A percentile compares a stretch with the other conserved stretches of the same genome.
Conservation (phyloP, 2,888 invertebrate genomes). For the Drepanosiphum platanoidis region DNA sequence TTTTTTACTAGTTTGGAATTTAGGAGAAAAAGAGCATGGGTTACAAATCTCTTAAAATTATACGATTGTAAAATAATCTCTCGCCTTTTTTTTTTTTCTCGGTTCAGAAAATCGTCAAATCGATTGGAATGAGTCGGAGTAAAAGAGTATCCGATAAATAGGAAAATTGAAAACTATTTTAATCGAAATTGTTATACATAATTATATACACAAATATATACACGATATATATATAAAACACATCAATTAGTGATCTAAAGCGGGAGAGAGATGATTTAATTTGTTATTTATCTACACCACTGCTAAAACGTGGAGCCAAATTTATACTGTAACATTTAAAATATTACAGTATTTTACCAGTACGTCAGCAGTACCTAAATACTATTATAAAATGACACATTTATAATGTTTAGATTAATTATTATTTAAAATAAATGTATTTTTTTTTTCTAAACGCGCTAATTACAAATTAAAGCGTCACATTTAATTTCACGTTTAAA, state of each 20-base stretch:
- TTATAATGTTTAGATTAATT: background rate
- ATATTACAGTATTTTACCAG: background rate
- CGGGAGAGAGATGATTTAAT: background rate
- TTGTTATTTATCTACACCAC: background rate
- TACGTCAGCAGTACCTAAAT: background rate
- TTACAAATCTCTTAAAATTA: background rate
- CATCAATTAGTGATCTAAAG: background rate
- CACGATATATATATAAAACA: background rate
- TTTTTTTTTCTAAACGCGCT: background rate
- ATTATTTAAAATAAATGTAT: background rate
- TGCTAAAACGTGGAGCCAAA: background rate
- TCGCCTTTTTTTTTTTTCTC: background rate
- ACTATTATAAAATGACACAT: constrained; percentile 3
- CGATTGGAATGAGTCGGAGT: background rate
- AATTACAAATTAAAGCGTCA: background rate
- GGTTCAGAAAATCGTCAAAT: background rate
- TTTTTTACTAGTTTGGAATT: background rate
- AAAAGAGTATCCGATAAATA: background rate
- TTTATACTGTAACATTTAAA: background rate
- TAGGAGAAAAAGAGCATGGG: background rate
- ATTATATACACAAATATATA: background rate
- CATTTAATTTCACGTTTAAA: background rate
- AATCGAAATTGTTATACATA: background rate
- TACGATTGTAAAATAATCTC: background rate
- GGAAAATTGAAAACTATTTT: background rate